A percentile compares a stretch with the other conserved stretches of the same genome.
Conservation (phyloP, 1,140 invertebrate species). For the Bombus waltoni region DNA sequence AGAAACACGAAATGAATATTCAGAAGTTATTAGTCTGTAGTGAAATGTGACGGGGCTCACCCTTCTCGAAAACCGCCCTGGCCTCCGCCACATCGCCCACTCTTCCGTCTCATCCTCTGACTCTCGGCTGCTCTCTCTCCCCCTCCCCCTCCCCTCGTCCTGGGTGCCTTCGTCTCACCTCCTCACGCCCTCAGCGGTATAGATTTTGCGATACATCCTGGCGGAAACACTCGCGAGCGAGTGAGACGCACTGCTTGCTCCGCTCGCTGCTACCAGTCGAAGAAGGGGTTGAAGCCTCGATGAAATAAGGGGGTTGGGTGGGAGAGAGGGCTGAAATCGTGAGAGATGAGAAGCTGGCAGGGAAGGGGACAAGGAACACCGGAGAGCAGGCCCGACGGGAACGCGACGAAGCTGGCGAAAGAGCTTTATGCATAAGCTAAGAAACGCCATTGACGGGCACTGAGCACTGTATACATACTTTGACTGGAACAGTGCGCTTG, state of each 20-base stretch:
- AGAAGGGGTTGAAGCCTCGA: constrained; percentile 69
- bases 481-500: constrained; percentile 70
- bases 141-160: background rate
- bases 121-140: constrained; percentile 35
- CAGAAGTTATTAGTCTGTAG: constrained; percentile 84
- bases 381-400: constrained; percentile 46
- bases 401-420: constrained; percentile 68
- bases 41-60: constrained; percentile 83
- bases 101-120: constrained; percentile 55
- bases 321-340: constrained; percentile 51
- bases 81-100: constrained; percentile 69
- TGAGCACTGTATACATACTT: constrained; percentile 56
- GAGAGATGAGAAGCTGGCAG: constrained; percentile 57
- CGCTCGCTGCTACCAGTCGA: constrained; percentile 56
- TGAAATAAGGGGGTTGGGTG: constrained; percentile 54
- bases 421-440: constrained; percentile 81
- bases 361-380: constrained; percentile 45
- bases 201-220: constrained; percentile 82
- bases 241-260: constrained; percentile 60
- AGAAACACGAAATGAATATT: constrained; percentile 83
- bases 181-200: constrained; percentile 72
- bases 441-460: constrained; percentile 78
- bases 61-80: constrained; percentile 77
- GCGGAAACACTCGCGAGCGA: constrained; percentile 71
- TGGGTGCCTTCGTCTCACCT: constrained; percentile 44